Base-by-base conservation (phyloP, 92 coral and sea anemone genomes). In the Parazoanthus atlanticus region DNA sequence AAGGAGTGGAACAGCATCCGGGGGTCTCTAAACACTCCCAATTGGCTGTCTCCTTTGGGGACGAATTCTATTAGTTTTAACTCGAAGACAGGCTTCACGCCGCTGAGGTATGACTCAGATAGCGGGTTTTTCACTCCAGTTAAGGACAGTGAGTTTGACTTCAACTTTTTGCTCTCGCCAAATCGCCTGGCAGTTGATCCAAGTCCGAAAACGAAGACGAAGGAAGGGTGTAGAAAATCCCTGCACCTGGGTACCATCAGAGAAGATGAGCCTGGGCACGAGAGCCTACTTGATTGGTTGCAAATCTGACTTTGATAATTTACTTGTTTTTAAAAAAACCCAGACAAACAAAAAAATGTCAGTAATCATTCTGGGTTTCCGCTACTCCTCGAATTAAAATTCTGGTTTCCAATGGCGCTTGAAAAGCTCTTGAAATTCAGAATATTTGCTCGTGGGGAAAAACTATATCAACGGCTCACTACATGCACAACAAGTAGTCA, bases 221-320 rank as follows among this genome's bases (percentile, higher is more conserved):
- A 95, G 11, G 98, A 97, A 80, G 92, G 94, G 5, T 95, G 99
- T 49, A 91, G 99, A 54, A 97, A 97, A 80, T 95, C 99, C 17
- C 85, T 95, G 70, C 91, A 94, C 25, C 93, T 97, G 41, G 98
- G 96, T 19, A 84, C 87, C 58, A 85, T 89, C 13, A 85, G 28
- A 32, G 93, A 91, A 66, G 95, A 88, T 25, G 90, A 72, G 4
- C 54, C 78, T 15, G 77, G 64, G 26, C 47, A 75, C 34, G 92
- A 90, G 32, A 69, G 64, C 33, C 38, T 69, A 29, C 64, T 84
- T 41, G 87, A 84, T 8, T 84, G 87, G 87, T 61, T 84, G 76
- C 86, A 82, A 26, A 38, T 65, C 34, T 82, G 16, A 84, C 19
- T 9, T 17, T 52, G 9, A 13, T 52, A 12, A 13, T 52, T 52